A percentile compares a stretch with the other conserved stretches of the same genome.
Evolutionary conservation across 2,113 vertebrate genomes (phyloP).

Genomic region (Lota lota): DNA sequence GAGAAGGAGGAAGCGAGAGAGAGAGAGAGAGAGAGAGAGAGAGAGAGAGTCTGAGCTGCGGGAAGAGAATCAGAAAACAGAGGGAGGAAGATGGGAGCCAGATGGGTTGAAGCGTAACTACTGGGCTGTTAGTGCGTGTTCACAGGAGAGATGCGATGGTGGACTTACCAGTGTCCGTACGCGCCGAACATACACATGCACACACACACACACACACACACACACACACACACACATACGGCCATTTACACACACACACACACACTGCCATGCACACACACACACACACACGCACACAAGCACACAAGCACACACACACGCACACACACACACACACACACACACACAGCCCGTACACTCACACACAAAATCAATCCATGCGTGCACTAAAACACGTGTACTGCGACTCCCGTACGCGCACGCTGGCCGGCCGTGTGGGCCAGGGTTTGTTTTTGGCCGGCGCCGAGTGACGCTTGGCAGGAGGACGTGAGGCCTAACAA

Average conservation of each 20-base stretch:
- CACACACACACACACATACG: too few relatives aligned
- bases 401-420: background rate
- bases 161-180: background rate
- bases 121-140: background rate
- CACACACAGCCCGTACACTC: constrained; percentile 6
- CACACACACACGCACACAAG: background rate
- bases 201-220: constrained; percentile 18
- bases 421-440: constrained; percentile 54
- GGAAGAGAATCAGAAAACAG: constrained; percentile 39
- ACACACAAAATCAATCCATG: constrained; percentile 8
- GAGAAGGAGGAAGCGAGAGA: constrained; percentile 20
- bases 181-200: constrained; percentile 10
- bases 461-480: constrained; percentile 66
- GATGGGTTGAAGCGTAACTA: constrained; percentile 33
- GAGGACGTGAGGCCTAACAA: constrained; percentile 71
- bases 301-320: constrained; percentile 2
- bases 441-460: constrained; percentile 67
- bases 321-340: constrained; percentile 6
- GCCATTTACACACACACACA: constrained; percentile 11
- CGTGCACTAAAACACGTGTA: constrained; percentile 2
- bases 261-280: too few relatives aligned
- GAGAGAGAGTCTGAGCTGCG: constrained; percentile 45
- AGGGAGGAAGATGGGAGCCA: constrained; percentile 47
- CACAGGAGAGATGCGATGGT: background rate
- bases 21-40: constrained; percentile 45